Percentiles rank a stretch among this genome's conserved stretches.
Conservation (phyloP, 2,113 vertebrate species). For the Microcebus ravelobensis region DNA sequence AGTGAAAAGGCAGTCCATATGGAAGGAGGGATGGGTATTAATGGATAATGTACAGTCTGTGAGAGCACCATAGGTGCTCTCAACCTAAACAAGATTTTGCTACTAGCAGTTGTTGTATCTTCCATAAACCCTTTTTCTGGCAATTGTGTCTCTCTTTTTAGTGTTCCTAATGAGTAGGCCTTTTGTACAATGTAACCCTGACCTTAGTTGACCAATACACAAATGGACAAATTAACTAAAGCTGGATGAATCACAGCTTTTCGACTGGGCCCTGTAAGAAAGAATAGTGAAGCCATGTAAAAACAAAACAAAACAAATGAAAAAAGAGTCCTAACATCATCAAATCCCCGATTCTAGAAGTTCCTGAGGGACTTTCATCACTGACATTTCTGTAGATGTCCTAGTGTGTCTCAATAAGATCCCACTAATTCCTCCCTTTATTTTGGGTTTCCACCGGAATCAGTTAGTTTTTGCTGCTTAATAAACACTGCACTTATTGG, state of each 20-base stretch:
- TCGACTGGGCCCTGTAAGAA: not conserved
- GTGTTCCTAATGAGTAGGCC: not conserved
- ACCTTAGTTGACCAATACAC: not conserved
- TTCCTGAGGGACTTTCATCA: not conserved
- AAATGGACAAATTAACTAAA: not conserved
- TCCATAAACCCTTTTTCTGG: not conserved
- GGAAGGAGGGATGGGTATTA: not conserved
- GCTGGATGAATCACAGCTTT: not conserved
- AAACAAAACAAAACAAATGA: too few species aligned
- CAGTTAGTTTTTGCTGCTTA: not conserved
- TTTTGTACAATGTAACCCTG: not conserved
- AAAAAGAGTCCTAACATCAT: not conserved
- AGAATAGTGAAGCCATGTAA: not conserved
- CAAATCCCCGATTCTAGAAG: not conserved
- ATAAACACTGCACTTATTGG: not conserved
- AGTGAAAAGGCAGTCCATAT: too few species aligned
- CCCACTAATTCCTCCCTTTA: not conserved
- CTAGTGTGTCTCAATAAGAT: not conserved
- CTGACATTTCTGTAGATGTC: not conserved
- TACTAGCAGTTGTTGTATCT: not conserved
- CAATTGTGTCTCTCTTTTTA: not conserved
- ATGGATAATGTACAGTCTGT: not conserved
- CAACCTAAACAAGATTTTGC: not conserved
- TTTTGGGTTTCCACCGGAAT: not conserved
- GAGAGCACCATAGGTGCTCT: not conserved